Evolutionary conservation across 2,888 invertebrate genomes (phyloP).

Genomic region (Toxonevra muliebris): DNA sequence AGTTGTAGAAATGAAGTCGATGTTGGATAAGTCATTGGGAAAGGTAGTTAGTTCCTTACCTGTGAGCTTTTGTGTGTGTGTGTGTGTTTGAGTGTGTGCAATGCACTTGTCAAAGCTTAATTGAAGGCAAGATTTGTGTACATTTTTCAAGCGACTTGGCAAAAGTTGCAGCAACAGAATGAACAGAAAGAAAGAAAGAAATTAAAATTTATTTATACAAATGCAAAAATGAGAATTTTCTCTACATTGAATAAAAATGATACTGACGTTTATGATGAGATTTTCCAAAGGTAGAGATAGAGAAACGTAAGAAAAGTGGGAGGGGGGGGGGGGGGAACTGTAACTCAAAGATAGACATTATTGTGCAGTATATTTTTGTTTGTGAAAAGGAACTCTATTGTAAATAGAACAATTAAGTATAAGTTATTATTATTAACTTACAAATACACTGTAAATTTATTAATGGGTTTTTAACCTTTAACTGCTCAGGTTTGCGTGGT

Average conservation of each 20-base stretch:
- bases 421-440: too few species aligned
- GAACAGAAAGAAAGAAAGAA: conserved; percentile 22
- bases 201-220: conserved; percentile 22
- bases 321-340: not conserved
- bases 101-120: conserved; percentile 63
- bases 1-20: too few species aligned
- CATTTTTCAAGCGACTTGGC: conserved; percentile 57
- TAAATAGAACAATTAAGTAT: too few species aligned
- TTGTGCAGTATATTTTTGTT: too few species aligned
- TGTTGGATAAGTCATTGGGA: too few species aligned
- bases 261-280: conserved; percentile 5
- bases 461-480: too few species aligned
- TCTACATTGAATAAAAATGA: conserved; percentile 21
- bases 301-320: conserved; percentile 12
- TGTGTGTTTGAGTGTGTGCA: conserved; percentile 43
- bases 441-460: too few species aligned
- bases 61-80: conserved; percentile 14
- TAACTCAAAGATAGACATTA: conserved; percentile 1
- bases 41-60: not conserved
- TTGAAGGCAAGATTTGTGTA: conserved; percentile 57
- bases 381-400: too few species aligned
- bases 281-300: too few species aligned
- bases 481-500: too few species aligned
- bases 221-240: conserved; percentile 27
- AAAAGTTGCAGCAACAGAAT: conserved; percentile 46